Percentiles rank a stretch among this genome's conserved stretches.
Conservation (phyloP, 1,140 invertebrate species). For the Choristoneura fumiferana region DNA sequence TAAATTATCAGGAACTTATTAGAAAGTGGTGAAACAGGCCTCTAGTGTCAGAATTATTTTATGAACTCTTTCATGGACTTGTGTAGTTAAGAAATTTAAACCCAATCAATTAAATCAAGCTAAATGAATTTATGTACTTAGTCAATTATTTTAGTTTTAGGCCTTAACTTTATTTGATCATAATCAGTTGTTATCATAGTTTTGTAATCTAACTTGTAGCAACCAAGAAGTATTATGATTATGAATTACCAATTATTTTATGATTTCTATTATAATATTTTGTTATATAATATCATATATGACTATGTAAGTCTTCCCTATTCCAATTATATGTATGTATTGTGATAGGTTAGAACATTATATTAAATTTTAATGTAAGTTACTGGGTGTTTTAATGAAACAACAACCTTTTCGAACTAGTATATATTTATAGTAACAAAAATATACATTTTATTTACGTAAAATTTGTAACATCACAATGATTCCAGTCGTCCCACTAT, state of each 20-base stretch:
- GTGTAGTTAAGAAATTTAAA: not conserved
- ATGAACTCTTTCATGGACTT: not conserved
- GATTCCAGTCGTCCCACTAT: conserved; percentile 33
- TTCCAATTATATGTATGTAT: conserved; percentile 26
- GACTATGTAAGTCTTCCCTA: not conserved
- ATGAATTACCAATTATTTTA: conserved; percentile 4
- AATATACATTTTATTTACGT: conserved; percentile 47
- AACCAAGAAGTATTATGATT: conserved; percentile 2
- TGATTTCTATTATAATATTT: no score
- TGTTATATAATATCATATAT: not conserved
- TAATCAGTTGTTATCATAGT: not conserved
- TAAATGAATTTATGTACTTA: not conserved
- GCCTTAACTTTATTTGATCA: not conserved
- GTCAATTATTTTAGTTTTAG: conserved; percentile 16
- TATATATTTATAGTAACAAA: conserved; percentile 62
- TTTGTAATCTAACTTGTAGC: not conserved
- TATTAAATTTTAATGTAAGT: conserved; percentile 21
- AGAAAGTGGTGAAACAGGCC: no score
- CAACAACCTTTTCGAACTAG: conserved; percentile 31
- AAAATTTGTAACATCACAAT: conserved; percentile 44
- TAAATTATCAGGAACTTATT: no score
- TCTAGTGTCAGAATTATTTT: not conserved
- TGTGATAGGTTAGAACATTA: conserved; percentile 22
- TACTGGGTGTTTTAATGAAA: conserved; percentile 33
- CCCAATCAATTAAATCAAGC: not conserved